Conservation (phyloP, 2,888 invertebrate genomes). For the Epiblema foenella region DNA sequence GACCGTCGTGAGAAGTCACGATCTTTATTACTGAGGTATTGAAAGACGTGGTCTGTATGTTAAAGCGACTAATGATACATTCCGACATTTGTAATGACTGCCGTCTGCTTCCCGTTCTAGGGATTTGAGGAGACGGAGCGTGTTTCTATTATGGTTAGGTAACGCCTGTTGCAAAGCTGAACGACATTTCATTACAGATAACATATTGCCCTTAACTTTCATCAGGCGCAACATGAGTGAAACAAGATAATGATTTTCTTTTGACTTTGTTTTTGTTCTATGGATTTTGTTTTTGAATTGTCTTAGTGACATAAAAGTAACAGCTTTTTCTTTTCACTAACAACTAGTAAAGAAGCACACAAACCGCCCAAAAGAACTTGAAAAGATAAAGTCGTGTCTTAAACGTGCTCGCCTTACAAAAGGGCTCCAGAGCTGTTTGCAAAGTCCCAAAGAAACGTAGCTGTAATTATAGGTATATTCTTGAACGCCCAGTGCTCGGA, state of each 20-base stretch:
- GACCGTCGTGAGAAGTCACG: constrained; percentile 31
- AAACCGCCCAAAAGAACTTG: not conserved
- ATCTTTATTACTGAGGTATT: constrained; percentile 41
- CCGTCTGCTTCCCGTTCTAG: constrained; percentile 17
- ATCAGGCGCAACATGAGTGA: constrained; percentile 14
- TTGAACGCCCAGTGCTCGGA: constrained; percentile 15
- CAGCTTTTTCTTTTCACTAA: not conserved
- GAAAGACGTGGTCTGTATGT: constrained; percentile 43
- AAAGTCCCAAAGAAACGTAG: constrained; percentile 21
- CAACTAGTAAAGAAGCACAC: not conserved
- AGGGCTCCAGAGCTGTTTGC: not conserved
- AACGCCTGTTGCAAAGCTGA: constrained; percentile 23
- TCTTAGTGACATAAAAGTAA: not conserved
- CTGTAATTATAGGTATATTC: constrained; percentile 20
- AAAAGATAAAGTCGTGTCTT: not conserved
- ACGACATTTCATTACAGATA: not conserved
- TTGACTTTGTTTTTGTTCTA: not conserved
- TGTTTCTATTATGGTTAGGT: constrained; percentile 21
- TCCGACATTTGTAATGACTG: constrained; percentile 33
- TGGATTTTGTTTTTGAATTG: not conserved
- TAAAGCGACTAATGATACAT: constrained; percentile 37
- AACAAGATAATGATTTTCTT: too few species aligned
- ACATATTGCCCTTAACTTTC: constrained; percentile 19
- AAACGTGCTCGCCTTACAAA: constrained; percentile 11
- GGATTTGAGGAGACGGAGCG: constrained; percentile 10